Base-by-base conservation (phyloP, 2,797 vertebrate species). In the Protosalanx chinensis region DNA sequence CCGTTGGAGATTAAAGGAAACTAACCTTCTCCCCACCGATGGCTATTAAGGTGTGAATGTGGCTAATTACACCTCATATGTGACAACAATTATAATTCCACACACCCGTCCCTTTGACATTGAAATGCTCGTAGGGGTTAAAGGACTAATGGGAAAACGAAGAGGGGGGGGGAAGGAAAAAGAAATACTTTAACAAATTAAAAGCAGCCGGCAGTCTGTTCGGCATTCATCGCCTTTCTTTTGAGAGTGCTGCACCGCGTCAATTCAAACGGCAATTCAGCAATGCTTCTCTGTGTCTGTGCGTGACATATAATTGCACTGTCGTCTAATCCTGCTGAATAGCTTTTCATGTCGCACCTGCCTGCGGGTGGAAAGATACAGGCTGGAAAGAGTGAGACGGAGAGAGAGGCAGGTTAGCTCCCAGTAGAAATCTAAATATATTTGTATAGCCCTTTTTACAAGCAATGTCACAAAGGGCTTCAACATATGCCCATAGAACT, bases 31-130 rank as follows among this genome's bases (percentile, higher is more conserved):
- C 71, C 65, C 79, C 72, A 64, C 12, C 67, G 68, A 23, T 2
- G 8, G 72, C 66, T 1, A 5, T 77, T 67, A 70, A 78, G 78
- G 73, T 79, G 72, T 78, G 62, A 83, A 79, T 77, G 67, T 37
- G 61, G 79, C 70, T 85, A 85, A 88, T 88, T 88, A 74, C 66
- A 74, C 77, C 78, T 78, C 72, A 72, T 77, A 81, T 80, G 81
- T 72, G 80, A 76, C 77, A 82, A 75, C 46, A 35, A 70, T 81
- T 81, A 71, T 74, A 80, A 85, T 86, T 83, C 83, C 66, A 79
- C 73, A 78, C 73, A 73, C 58, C 75, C 72, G 63, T 49, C 33
- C 69, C 72, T 75, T 66, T 84, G 76, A 80, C 80, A 77, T 37
- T 57, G 72, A 61, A 81, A 75, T 64, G 76, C 71, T 85, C 20